phyloP scores from a whole-genome alignment of 1,140 invertebrate genomes.

The Pseudomyrmex sp. region DNA sequence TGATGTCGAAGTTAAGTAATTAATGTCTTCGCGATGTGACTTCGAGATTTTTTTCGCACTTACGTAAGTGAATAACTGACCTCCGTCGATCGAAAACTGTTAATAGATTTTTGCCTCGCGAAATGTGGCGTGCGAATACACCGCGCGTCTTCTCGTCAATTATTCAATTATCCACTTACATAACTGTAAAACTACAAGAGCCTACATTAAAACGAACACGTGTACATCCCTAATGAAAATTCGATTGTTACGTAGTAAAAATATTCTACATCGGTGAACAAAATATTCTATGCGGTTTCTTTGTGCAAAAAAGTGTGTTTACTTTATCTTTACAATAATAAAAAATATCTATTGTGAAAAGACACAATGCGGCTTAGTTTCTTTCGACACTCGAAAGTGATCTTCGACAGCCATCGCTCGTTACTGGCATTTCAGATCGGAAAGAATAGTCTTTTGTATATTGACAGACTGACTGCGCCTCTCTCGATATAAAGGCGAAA shows the following conservation, averaged over 20 bases:
- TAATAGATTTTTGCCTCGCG: background rate
- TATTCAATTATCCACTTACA: background rate
- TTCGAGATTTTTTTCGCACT: background rate
- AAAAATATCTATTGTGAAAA: too few relatives aligned
- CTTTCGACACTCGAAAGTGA: background rate
- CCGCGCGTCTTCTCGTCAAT: background rate
- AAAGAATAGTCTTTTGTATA: conserved; percentile 24
- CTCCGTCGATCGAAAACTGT: background rate
- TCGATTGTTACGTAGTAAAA: background rate
- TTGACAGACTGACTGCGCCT: background rate
- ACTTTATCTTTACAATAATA: conserved; percentile 13
- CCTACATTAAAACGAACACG: background rate
- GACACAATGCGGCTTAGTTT: background rate
- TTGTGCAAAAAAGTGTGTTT: background rate
- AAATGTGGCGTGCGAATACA: background rate
- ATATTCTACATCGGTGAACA: too few relatives aligned
- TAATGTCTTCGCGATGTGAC: background rate
- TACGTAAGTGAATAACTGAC: conserved; percentile 13
- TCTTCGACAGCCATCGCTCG: background rate
- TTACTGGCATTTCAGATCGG: conserved; percentile 20
- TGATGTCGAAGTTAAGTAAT: conserved; percentile 9
- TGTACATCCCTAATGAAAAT: background rate
- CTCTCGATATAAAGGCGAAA: conserved; percentile 24
- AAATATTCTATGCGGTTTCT: too few relatives aligned
- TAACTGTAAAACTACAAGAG: background rate